Percentiles rank a stretch among this genome's conserved stretches.
Conservation (phyloP, 2,888 invertebrate species). For the Polydesmus complanatus region DNA sequence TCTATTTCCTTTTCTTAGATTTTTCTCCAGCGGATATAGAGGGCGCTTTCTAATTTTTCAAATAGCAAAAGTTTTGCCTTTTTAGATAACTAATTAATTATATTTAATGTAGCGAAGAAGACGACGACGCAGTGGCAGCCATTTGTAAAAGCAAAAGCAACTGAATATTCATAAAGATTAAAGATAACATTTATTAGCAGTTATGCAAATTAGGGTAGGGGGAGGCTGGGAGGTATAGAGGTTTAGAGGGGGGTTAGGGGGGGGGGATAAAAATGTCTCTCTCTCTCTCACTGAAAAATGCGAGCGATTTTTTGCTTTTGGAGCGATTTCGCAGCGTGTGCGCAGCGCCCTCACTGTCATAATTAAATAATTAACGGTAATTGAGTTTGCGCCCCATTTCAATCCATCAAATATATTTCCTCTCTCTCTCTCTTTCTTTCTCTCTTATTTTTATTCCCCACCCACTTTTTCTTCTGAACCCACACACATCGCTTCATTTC, state of each 20-base stretch:
- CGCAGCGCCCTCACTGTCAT: conserved; percentile 21
- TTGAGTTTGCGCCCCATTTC: conserved; percentile 20
- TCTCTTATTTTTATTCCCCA: not conserved
- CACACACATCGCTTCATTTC: too few species aligned
- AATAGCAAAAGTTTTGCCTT: conserved; percentile 1
- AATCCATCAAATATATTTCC: conserved; percentile 16
- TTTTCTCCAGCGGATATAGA: not conserved
- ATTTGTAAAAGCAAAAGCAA: conserved; percentile 7
- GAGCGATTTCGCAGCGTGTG: not conserved
- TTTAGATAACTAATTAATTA: conserved; percentile 21
- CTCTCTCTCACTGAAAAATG: conserved; percentile 17
- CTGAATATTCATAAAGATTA: conserved; percentile 21
- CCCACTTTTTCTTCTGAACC: too few species aligned
- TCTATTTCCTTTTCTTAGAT: not conserved
- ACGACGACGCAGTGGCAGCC: too few species aligned
- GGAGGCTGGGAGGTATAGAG: conserved; percentile 3
- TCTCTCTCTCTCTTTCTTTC: not conserved
- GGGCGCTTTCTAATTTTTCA: conserved; percentile 3
- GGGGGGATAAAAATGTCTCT: conserved; percentile 1
- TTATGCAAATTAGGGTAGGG: conserved; percentile 19
- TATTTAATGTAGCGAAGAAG: conserved; percentile 19
- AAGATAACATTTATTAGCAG: conserved; percentile 21
- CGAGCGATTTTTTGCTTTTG: not conserved
- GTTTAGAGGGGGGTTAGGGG: conserved; percentile 1
- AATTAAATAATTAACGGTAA: conserved; percentile 21